These are phyloP conservation scores for Neolamprologus fasciatus DNA, from an alignment of 2,113 vertebrate species.

Conservation along the genomic window DNA sequence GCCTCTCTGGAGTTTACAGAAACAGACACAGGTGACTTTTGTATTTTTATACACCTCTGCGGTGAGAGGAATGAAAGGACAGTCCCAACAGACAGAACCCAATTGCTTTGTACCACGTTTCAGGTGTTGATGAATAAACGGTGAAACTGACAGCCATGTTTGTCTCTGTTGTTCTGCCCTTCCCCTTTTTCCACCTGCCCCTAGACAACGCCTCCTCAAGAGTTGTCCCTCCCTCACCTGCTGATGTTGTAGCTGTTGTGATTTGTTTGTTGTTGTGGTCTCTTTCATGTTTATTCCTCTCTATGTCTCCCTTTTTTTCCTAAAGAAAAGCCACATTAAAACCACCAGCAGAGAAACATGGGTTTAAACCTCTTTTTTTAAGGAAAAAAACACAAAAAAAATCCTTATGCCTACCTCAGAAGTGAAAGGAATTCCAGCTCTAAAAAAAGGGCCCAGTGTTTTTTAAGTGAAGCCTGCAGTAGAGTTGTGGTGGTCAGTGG, in stretches of 20 bases:
- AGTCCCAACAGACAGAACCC: constrained; percentile 68
- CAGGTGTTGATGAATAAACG: constrained; percentile 83
- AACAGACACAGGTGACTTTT: constrained; percentile 73
- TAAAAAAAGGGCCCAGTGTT: constrained; percentile 36
- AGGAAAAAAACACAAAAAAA: background rate
- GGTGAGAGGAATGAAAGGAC: constrained; percentile 72
- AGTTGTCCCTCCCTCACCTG: background rate
- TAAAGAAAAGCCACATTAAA: constrained; percentile 57
- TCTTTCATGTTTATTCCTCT: constrained; percentile 17
- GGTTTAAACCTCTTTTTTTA: constrained; percentile 64
- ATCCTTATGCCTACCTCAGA: constrained; percentile 74
- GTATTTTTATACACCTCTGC: constrained; percentile 71
- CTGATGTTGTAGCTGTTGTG: constrained; percentile 12
- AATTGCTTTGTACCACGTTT: constrained; percentile 76
- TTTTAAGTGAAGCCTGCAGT: constrained; percentile 41
- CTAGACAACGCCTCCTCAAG: background rate
- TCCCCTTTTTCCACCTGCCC: background rate
- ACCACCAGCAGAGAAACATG: constrained; percentile 67
- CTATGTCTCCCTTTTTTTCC: constrained; percentile 3
- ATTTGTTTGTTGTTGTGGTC: constrained; percentile 30
- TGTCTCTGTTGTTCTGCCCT: constrained; percentile 72
- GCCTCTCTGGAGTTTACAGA: constrained; percentile 69
- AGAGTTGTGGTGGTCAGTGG: background rate
- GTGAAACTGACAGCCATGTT: constrained; percentile 79
- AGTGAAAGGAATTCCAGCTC: constrained; percentile 45